Evolutionary conservation across 2,113 vertebrate genomes (phyloP).

Genomic region (Acinonyx jubatus): DNA sequence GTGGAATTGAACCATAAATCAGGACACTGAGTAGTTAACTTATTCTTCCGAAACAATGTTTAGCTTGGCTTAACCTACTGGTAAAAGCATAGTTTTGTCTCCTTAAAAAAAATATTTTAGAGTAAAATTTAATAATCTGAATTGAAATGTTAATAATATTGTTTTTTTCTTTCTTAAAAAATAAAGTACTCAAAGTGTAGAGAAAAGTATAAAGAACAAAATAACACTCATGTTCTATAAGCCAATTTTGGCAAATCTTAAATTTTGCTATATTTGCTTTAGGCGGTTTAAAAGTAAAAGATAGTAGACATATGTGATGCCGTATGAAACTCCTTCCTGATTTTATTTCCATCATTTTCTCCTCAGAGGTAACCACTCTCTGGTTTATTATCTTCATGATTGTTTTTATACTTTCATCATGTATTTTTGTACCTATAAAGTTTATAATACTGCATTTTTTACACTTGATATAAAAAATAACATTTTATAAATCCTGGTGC

Average conservation of each 20-base stretch:
- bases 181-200: conserved; percentile 18
- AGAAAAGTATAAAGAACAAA: background rate
- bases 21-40: background rate
- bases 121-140: conserved; percentile 7
- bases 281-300: background rate
- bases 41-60: background rate
- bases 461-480: background rate
- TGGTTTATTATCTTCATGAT: background rate
- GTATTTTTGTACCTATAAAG: background rate
- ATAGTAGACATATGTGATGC: background rate
- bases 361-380: background rate
- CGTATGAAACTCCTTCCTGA: background rate
- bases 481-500: background rate
- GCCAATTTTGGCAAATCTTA: background rate
- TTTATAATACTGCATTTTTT: background rate
- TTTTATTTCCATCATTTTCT: conserved; percentile 35
- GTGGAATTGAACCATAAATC: background rate
- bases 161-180: conserved; percentile 39
- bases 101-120: background rate
- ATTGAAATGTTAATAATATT: background rate
- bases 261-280: background rate
- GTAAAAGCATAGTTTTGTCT: background rate
- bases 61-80: background rate
- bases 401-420: background rate
- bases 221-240: background rate